Evolutionary conservation across 2,113 vertebrate genomes (phyloP), one percentile per base, ranked within the genome.

Genomic region (Callipepla squamata): DNA sequence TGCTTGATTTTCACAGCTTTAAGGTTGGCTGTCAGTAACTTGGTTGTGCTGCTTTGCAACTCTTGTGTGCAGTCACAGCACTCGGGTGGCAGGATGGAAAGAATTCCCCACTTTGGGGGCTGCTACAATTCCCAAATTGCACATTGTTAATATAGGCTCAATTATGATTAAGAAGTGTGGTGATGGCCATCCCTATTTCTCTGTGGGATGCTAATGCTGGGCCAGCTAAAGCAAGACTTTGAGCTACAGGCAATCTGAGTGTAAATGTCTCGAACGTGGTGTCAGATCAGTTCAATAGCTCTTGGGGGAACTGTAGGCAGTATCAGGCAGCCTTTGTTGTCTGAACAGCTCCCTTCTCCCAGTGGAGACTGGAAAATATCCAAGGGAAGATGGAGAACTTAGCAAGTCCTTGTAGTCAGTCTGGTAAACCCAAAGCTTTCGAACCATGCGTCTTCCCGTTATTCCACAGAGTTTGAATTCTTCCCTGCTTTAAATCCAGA

Each of bases 81-180:
- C 58, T 28, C 9, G 78, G 44, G 11, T 34, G 72, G 13, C 32
- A 69, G 78, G 48, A 4, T 26, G 11, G 40, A 9, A 45, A 73
- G 45, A 38, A 38, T 13, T 53, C 22, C 14, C 8, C 25, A 9
- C 69, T 47, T 45, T 1, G 2, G 68, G 74, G 26, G 45, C 51
- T 6, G 2, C 36, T 30, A 7, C 11, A 0, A 5, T 16, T 22
- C 42, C 57, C 32, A 2, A 6, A 28, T 16, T 17, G 25, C 36
- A 38, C 3, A 0, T 16, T 12, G 0, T 18, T 19, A 4, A 2
- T 1, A 3, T 2, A 4, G 5, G 30, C 50, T 55, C 22, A 7
- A 9, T 21, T 50, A 7, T 0, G 3, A 3, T 6, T 14, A 0
- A 72, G 36, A 5, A 59, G 34, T 0, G 8, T 48, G 50, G 50